A percentile compares a stretch with the other conserved stretches of the same genome.
Evolutionary conservation across 2,113 vertebrate species (phyloP).

Genomic region (Corydoras maculifer): DNA sequence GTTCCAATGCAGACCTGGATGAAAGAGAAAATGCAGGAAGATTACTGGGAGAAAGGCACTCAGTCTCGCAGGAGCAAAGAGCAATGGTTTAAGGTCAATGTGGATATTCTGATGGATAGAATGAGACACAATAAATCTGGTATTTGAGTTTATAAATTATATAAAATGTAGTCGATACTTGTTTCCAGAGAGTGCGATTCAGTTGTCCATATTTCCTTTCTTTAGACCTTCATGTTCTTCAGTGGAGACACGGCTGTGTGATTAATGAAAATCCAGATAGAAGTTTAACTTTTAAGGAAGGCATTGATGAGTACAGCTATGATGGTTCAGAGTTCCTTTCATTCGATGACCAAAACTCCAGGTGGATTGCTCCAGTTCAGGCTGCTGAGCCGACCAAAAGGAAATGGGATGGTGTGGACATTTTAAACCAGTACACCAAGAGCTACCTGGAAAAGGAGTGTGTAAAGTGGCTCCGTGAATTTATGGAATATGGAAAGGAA

Average conservation of each 20-base stretch:
- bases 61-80: slow-evolving; percentile 41
- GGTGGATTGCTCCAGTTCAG: slow-evolving; percentile 29
- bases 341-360: slow-evolving; percentile 27
- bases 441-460: slow-evolving; percentile 44
- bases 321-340: slow-evolving; percentile 42
- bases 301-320: slow-evolving; percentile 42
- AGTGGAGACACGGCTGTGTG: slow-evolving; percentile 45
- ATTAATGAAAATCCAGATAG: background rate
- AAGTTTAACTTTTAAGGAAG: background rate
- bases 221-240: slow-evolving; percentile 42
- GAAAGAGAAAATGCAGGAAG: slow-evolving; percentile 14
- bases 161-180: too few species aligned
- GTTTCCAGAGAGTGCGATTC: too few species aligned
- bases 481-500: slow-evolving; percentile 12
- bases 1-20: slow-evolving; percentile 45
- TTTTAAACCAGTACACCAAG: slow-evolving; percentile 45
- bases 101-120: slow-evolving; percentile 40
- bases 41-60: slow-evolving; percentile 50
- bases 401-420: slow-evolving; percentile 40
- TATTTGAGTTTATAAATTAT: background rate
- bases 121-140: slow-evolving; percentile 37
- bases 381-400: slow-evolving; percentile 28
- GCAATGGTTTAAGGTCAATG: slow-evolving; percentile 47
- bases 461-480: slow-evolving; percentile 40
- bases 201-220: background rate